Evolutionary conservation across 1,140 invertebrate species (phyloP).

Genomic region (Rhyzopertha dominica): DNA sequence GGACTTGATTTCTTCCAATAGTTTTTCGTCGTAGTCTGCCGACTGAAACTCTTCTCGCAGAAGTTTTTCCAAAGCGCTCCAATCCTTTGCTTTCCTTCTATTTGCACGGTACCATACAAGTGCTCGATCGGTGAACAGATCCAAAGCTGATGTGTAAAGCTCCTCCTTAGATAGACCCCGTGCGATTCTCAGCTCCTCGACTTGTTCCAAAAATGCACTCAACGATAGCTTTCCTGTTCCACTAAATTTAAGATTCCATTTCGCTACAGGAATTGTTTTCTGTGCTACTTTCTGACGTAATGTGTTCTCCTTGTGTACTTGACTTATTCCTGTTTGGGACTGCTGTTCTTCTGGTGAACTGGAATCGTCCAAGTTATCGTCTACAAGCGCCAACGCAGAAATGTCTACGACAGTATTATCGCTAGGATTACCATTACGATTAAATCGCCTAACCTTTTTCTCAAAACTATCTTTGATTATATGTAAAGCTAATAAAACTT

Average conservation of each 20-base stretch:
- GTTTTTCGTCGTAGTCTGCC: conserved; percentile 31
- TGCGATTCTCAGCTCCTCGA: conserved; percentile 22
- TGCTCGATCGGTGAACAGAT: conserved; percentile 35
- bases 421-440: too few relatives aligned
- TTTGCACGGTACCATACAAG: conserved; percentile 35
- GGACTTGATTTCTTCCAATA: conserved; percentile 34
- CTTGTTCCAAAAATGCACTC: conserved; percentile 26
- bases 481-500: too few relatives aligned
- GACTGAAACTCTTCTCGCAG: conserved; percentile 31
- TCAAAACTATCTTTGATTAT: too few relatives aligned
- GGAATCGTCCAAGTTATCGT: too few relatives aligned
- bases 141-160: conserved; percentile 24
- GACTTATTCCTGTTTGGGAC: too few relatives aligned
- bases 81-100: conserved; percentile 17
- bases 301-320: too few relatives aligned
- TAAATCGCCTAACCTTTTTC: too few relatives aligned
- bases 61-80: conserved; percentile 20
- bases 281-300: too few relatives aligned
- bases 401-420: too few relatives aligned
- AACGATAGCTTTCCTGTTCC: neutral
- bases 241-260: conserved; percentile 15
- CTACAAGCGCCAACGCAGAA: too few relatives aligned
- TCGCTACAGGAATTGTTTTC: conserved; percentile 7
- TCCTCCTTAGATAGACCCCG: conserved; percentile 19
- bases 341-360: too few relatives aligned